Percentiles rank a stretch among this genome's conserved stretches.
These are phyloP conservation scores for Cheilosia variabilis DNA, from an alignment of 2,888 invertebrate species.

Conservation along the genomic window DNA sequence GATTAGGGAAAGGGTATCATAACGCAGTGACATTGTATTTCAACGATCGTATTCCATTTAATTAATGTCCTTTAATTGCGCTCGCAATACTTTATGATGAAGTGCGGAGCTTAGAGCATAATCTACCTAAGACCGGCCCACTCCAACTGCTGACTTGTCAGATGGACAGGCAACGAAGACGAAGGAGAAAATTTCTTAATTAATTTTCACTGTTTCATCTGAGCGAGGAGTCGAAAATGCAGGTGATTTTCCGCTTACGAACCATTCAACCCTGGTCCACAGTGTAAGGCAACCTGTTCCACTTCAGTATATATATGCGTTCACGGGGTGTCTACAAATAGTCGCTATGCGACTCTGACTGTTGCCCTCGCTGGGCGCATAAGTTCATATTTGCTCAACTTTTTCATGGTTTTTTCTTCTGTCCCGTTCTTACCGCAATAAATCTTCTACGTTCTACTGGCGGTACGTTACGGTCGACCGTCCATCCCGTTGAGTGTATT, in stretches of 20 bases:
- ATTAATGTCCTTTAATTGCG: slow-evolving; percentile 61
- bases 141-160: neutral
- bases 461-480: slow-evolving; percentile 39
- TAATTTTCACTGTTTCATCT: slow-evolving; percentile 64
- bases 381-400: slow-evolving; percentile 54
- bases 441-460: slow-evolving; percentile 62
- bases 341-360: slow-evolving; percentile 2
- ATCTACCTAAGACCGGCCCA: neutral
- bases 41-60: slow-evolving; percentile 52
- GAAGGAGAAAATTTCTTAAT: slow-evolving; percentile 52
- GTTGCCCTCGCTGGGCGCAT: neutral
- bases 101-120: neutral
- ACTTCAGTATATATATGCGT: slow-evolving; percentile 10
- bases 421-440: slow-evolving; percentile 53
- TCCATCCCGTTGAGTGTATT: slow-evolving; percentile 55
- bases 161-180: slow-evolving; percentile 29
- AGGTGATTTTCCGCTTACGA: neutral
- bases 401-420: slow-evolving; percentile 37
- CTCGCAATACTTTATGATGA: slow-evolving; percentile 30
- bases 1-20: slow-evolving; percentile 15
- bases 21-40: slow-evolving; percentile 55
- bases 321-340: slow-evolving; percentile 5
- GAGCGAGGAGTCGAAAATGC: neutral
- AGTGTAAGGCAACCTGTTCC: slow-evolving; percentile 7
- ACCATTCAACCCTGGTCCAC: neutral